Conservation (phyloP, 2,888 invertebrate species). For the Agonopterix arenella region DNA sequence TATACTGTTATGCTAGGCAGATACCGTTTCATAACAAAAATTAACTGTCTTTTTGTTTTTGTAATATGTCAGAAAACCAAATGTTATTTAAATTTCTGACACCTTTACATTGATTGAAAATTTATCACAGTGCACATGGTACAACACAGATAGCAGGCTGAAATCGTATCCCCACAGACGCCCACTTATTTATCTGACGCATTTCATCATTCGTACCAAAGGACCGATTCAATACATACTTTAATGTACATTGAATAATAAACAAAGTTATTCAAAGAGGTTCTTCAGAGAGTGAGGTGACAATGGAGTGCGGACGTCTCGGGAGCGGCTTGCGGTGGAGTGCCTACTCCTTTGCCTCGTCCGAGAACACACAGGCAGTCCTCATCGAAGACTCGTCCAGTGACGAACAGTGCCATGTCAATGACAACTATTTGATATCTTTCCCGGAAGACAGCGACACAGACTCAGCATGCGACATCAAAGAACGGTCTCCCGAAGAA, state of each 20-base stretch:
- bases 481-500: conserved; percentile 27
- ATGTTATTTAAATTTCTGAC: not conserved
- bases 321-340: conserved; percentile 48
- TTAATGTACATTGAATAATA: conserved; percentile 26
- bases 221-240: conserved; percentile 14
- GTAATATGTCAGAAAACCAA: too few species aligned
- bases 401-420: conserved; percentile 31
- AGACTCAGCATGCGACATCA: conserved; percentile 28
- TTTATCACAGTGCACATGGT: conserved; percentile 11
- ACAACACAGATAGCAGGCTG: conserved; percentile 39
- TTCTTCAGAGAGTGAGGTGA: conserved; percentile 18
- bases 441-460: conserved; percentile 46
- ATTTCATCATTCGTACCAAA: conserved; percentile 25
- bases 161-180: conserved; percentile 50
- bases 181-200: conserved; percentile 42
- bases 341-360: conserved; percentile 34
- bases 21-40: not conserved
- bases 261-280: conserved; percentile 29
- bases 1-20: not conserved
- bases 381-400: conserved; percentile 34
- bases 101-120: not conserved
- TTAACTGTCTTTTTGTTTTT: too few species aligned
- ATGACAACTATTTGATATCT: conserved; percentile 52
- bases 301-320: conserved; percentile 58
- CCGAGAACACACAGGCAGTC: conserved; percentile 31